phyloP scores from a whole-genome alignment of 2,797 vertebrate species.

The Morus bassanus region DNA sequence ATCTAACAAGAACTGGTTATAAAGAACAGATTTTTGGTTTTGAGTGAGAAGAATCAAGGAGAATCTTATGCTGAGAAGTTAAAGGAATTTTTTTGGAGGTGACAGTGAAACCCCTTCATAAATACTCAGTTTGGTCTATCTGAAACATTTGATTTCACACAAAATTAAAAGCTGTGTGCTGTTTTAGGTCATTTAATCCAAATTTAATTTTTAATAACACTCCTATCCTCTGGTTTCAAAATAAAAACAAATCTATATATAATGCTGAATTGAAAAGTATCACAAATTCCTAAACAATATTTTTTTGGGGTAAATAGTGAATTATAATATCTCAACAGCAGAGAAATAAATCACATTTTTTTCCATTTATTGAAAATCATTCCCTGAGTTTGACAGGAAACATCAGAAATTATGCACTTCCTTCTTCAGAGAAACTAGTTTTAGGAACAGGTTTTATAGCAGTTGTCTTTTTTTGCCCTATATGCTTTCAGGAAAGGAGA shows the following conservation, averaged over 20 bases:
- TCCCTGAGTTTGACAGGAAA: neutral
- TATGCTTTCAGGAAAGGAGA: neutral
- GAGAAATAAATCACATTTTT: neutral
- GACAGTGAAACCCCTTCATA: neutral
- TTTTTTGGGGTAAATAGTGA: neutral
- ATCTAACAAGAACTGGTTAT: neutral
- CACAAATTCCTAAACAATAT: neutral
- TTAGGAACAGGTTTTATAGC: neutral
- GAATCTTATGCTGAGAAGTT: neutral
- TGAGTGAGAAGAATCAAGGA: neutral
- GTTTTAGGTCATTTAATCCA: neutral
- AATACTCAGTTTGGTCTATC: neutral
- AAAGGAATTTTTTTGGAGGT: neutral
- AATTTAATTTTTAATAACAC: neutral
- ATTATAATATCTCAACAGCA: neutral
- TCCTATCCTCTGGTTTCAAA: neutral
- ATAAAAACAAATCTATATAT: neutral
- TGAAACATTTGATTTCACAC: neutral
- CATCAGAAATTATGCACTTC: neutral
- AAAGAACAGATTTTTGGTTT: neutral
- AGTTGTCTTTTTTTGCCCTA: neutral
- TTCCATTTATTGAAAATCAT: neutral
- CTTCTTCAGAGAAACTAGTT: neutral
- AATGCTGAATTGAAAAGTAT: neutral
- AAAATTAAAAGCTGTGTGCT: neutral